These are phyloP conservation scores for Peromyscus aztecus DNA, from an alignment of 2,797 vertebrate species.

Conservation along the genomic window DNA sequence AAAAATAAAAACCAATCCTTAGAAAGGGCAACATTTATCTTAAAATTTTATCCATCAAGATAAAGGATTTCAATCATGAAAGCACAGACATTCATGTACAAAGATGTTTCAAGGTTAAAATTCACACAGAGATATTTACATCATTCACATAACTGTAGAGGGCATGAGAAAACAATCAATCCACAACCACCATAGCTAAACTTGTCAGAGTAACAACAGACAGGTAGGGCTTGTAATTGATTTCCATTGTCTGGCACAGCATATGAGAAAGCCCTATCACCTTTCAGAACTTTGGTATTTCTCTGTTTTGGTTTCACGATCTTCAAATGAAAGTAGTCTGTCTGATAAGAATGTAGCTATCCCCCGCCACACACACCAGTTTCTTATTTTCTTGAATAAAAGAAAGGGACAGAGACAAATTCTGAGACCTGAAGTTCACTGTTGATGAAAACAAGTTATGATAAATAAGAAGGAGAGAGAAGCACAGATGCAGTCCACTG, in stretches of 20 bases:
- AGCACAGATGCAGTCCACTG: not conserved
- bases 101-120: not conserved
- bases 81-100: constrained; percentile 2
- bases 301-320: constrained; percentile 19
- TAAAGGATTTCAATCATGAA: not conserved
- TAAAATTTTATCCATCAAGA: not conserved
- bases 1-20: not conserved
- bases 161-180: constrained; percentile 27
- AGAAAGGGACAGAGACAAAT: not conserved
- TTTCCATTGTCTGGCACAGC: constrained; percentile 43
- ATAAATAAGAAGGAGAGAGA: not conserved
- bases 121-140: not conserved
- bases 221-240: constrained; percentile 16
- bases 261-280: constrained; percentile 65
- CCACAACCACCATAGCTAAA: constrained; percentile 47
- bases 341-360: constrained; percentile 9
- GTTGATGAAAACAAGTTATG: not conserved
- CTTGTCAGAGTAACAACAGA: constrained; percentile 45
- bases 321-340: constrained; percentile 30
- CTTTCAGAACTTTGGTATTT: constrained; percentile 61
- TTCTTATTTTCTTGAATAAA: not conserved
- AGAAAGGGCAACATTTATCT: not conserved
- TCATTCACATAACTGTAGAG: not conserved
- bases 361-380: not conserved
- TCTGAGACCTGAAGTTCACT: not conserved